phyloP scores from a whole-genome alignment of 2,113 vertebrate genomes.

The Tetrao urogallus region DNA sequence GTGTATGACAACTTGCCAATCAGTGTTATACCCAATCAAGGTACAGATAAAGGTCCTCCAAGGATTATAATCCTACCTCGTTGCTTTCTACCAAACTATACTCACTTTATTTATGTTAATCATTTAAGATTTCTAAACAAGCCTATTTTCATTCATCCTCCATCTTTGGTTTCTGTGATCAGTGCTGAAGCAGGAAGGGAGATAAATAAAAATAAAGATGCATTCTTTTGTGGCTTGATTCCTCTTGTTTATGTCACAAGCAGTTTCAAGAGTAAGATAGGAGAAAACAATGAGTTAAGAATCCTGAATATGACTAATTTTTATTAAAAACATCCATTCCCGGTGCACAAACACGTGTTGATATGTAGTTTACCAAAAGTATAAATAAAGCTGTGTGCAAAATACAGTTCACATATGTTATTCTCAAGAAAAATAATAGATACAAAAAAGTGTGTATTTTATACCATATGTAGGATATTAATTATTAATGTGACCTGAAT shows the following conservation, averaged over 20 bases:
- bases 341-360: neutral
- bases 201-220: neutral
- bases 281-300: slow-evolving; percentile 33
- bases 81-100: neutral
- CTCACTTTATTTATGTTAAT: neutral
- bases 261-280: neutral
- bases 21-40: neutral
- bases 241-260: neutral
- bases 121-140: slow-evolving; percentile 11
- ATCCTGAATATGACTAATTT: neutral
- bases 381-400: slow-evolving; percentile 25
- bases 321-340: slow-evolving; percentile 29
- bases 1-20: slow-evolving; percentile 13
- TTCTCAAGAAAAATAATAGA: slow-evolving; percentile 33
- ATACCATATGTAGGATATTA: slow-evolving; percentile 5
- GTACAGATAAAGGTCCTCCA: slow-evolving; percentile 9
- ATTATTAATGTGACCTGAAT: slow-evolving; percentile 60
- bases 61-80: neutral
- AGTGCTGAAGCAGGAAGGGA: neutral
- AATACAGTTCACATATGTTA: neutral
- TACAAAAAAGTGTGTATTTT: slow-evolving; percentile 11
- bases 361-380: neutral
- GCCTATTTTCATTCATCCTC: neutral
- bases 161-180: neutral
- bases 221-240: neutral